phyloP scores from a whole-genome alignment of 2,113 vertebrate species.

The Trinectes maculatus region DNA sequence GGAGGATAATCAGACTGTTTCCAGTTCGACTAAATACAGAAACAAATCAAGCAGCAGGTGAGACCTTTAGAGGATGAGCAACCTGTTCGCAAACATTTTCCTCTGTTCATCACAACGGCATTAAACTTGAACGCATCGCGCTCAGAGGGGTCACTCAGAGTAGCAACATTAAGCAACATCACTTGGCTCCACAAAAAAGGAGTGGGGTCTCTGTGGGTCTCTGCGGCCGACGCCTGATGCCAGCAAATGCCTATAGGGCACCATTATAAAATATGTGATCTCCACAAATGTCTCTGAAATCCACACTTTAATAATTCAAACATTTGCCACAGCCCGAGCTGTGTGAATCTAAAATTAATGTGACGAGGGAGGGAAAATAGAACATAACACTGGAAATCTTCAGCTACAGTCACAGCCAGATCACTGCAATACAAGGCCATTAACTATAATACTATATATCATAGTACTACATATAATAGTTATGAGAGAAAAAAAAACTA shows the following conservation, averaged over 20 bases:
- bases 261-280: constrained; percentile 60
- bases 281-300: constrained; percentile 60
- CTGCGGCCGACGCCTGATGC: constrained; percentile 32
- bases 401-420: background rate
- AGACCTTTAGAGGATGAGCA: background rate
- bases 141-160: constrained; percentile 15
- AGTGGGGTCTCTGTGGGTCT: constrained; percentile 28
- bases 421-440: background rate
- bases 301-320: constrained; percentile 75
- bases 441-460: too few relatives aligned
- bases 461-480: too few relatives aligned
- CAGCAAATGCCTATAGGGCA: constrained; percentile 54
- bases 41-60: background rate
- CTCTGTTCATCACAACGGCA: background rate
- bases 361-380: constrained; percentile 2
- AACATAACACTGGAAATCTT: background rate
- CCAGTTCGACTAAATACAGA: too few relatives aligned
- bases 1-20: too few relatives aligned
- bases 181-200: constrained; percentile 7
- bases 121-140: background rate
- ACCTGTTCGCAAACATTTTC: background rate
- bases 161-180: constrained; percentile 16
- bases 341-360: constrained; percentile 52
- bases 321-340: constrained; percentile 41
- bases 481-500: too few relatives aligned